A percentile compares a stretch with the other conserved stretches of the same genome.
These are phyloP conservation scores for Cantharis rufa DNA, from an alignment of 2,888 invertebrate species.

Conservation along the genomic window DNA sequence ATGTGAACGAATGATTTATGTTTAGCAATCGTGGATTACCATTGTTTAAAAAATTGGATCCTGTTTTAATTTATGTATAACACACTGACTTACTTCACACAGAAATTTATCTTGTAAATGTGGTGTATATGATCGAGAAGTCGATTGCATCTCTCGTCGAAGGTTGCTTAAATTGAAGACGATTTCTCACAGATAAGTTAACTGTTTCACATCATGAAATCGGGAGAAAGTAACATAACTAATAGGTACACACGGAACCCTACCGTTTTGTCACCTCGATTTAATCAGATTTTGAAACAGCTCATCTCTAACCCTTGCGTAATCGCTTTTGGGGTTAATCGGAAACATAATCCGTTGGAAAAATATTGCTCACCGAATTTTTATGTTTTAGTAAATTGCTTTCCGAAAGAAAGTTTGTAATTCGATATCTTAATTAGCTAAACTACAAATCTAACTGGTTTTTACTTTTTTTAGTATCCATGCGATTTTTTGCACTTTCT, in stretches of 20 bases:
- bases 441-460: neutral
- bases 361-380: neutral
- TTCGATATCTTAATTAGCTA: neutral
- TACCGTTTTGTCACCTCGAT: neutral
- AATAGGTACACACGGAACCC: neutral
- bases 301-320: neutral
- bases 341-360: neutral
- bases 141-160: neutral
- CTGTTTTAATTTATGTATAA: neutral
- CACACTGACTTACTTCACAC: neutral
- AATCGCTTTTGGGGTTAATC: neutral
- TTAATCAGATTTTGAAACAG: neutral
- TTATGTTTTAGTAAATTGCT: neutral
- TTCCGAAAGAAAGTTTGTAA: neutral
- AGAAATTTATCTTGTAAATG: neutral
- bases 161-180: constrained; percentile 20
- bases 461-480: neutral
- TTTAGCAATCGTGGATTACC: neutral
- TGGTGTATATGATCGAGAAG: neutral
- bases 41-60: neutral
- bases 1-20: neutral
- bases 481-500: neutral
- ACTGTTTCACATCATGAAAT: constrained; percentile 12
- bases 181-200: constrained; percentile 20
- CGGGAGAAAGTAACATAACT: neutral